Conservation (phyloP, 35 echinoderm and acorn worm genomes). For the Ptychodera flava region DNA sequence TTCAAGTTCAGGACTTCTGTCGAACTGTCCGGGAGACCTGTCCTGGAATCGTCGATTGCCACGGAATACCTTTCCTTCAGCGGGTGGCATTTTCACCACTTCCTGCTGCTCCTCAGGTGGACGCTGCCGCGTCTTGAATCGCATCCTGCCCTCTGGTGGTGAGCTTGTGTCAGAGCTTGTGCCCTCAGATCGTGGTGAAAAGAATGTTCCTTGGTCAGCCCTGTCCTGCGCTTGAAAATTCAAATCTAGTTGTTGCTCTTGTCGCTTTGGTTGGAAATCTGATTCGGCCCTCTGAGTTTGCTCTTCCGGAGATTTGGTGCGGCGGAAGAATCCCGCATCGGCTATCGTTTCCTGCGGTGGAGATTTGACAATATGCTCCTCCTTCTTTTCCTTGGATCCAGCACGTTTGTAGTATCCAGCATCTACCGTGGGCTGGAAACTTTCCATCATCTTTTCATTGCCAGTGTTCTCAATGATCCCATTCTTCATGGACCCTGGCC, state of each 20-base stretch:
- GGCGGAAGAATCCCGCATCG: neutral
- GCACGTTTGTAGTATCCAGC: neutral
- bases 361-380: neutral
- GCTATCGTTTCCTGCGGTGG: neutral
- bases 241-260: neutral
- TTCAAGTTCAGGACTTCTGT: no score
- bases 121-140: no score
- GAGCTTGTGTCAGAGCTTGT: neutral
- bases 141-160: no score
- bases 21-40: no score
- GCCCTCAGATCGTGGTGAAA: neutral
- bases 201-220: neutral
- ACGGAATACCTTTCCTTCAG: neutral
- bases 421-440: neutral
- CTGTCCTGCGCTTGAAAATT: neutral
- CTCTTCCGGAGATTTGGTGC: neutral
- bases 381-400: neutral
- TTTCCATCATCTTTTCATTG: neutral
- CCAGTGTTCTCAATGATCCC: constrained; percentile 13
- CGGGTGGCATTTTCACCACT: neutral
- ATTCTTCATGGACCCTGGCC: neutral
- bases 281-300: no score
- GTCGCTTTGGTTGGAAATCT: neutral
- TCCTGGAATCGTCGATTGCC: neutral
- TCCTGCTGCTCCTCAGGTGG: neutral